Base-by-base conservation (phyloP, 2,888 invertebrate genomes). In the Tigriopus californicus region DNA sequence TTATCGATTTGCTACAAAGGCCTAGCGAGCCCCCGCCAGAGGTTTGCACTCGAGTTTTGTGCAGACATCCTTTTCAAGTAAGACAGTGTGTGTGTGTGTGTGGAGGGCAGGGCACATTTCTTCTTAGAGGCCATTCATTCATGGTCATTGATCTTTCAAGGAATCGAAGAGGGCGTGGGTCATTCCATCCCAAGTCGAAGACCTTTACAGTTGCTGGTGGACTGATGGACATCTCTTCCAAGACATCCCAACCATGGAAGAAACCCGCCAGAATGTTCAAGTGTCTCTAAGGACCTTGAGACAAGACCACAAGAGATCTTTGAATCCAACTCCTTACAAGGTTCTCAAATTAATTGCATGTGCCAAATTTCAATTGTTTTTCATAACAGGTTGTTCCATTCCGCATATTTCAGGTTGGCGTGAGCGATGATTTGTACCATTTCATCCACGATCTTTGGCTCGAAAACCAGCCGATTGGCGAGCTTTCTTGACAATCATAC, bases 291-390 rank as follows among this genome's bases (percentile, higher is more conserved):
- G 77, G 63, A 83, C 83, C 1, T 73, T 97, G 58, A 75, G 97
- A 44, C 83, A 85, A 65, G 97, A 98, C 72, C 92, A 94, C 70
- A 92, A 91, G 71, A 78, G 97, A 65, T 86, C 86, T 66, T 77
- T 97, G 58, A 98, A 98, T 74, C 97, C 97, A 12, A 97, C 97
- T 5, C 97, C 97, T 0, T 98, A 92, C 67, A 98, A 97, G 80
- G 95, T 92, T 3, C 47, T 15, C 73, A 2, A 77, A 76, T 46
- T 3, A 6, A 18, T 5, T 52, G 6, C 18, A 10, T n/a, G n/a
- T n/a, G n/a, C n/a, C n/a, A n/a, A n/a, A n/a, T n/a, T n/a, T n/a
- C n/a, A n/a, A n/a, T n/a, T n/a, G n/a, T n/a, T n/a, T 8, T 40
- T 12, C 40, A 46, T 10, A 22, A 22, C 46, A 41, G 55, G 20